Evolutionary conservation across 2,888 invertebrate species (phyloP).

Genomic region (Ecdyonurus torrentis): DNA sequence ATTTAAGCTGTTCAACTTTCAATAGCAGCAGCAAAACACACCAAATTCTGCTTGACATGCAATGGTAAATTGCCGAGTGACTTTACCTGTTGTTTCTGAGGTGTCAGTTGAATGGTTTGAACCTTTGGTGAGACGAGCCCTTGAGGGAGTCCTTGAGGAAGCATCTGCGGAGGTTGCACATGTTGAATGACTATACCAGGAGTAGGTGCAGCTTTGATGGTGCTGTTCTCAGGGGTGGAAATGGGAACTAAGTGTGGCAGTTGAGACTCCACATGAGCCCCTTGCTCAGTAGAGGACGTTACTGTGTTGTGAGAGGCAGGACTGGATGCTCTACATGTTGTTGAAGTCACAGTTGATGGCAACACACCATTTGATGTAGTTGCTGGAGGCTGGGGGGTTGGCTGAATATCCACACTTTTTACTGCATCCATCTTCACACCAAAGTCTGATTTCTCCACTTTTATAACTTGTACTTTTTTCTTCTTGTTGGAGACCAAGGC

Average conservation of each 20-base stretch:
- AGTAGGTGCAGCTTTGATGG: neutral
- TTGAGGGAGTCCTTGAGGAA: neutral
- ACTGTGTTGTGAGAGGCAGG: neutral
- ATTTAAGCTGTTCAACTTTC: neutral
- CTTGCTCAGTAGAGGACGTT: neutral
- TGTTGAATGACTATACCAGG: neutral
- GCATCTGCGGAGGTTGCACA: neutral
- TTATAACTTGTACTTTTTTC: neutral
- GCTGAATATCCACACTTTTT: neutral
- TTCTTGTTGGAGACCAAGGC: neutral
- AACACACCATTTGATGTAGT: neutral
- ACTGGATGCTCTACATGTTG: neutral
- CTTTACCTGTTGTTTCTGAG: constrained; percentile 53
- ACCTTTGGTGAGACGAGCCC: constrained; percentile 31
- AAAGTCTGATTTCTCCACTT: neutral
- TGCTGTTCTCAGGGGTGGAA: neutral
- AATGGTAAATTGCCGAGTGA: no score
- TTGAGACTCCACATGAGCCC: neutral
- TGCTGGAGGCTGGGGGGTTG: neutral
- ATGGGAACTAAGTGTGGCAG: neutral
- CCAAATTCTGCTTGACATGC: no score
- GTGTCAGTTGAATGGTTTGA: constrained; percentile 54
- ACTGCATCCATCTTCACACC: neutral
- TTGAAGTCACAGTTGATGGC: neutral
- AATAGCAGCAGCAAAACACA: neutral